Percentiles rank a stretch among this genome's conserved stretches.
phyloP scores from a whole-genome alignment of 30 jellyfish, hydroid and myxozoan genomes.

The Pelagia noctiluca region DNA sequence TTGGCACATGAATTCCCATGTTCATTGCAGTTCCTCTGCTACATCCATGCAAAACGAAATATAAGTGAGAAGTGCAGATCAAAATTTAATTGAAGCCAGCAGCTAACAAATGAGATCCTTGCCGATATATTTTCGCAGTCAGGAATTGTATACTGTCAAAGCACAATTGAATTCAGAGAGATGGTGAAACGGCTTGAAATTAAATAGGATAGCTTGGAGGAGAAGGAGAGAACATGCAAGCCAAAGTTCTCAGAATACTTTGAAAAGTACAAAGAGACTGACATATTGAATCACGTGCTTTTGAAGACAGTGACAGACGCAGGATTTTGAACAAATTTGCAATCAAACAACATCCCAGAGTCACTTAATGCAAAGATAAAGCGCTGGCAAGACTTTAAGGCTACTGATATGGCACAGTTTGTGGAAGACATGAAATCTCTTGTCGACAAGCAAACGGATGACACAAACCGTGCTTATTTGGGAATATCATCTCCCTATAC shows the following conservation, averaged over 20 bases:
- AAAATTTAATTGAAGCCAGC: neutral
- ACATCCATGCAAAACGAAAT: neutral
- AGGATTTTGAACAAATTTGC: neutral
- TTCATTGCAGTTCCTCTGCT: neutral
- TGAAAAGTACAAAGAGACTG: neutral
- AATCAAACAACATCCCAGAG: neutral
- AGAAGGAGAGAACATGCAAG: neutral
- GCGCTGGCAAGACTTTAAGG: constrained; percentile 15
- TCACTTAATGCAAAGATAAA: constrained; percentile 8
- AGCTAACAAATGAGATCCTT: neutral
- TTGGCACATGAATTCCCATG: neutral
- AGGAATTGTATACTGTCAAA: too few species aligned
- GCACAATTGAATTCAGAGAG: too few species aligned
- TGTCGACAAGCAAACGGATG: neutral
- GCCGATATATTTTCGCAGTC: neutral
- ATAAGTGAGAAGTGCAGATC: neutral
- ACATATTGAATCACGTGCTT: constrained; percentile 6
- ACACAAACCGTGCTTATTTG: constrained; percentile 6
- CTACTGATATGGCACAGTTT: constrained; percentile 3
- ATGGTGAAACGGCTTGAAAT: neutral
- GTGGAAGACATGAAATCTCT: constrained; percentile 24
- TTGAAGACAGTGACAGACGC: neutral
- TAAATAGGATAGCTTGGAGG: constrained; percentile 16
- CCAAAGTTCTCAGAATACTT: constrained; percentile 15
- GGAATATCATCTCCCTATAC: neutral